phyloP scores from a whole-genome alignment of 2,113 vertebrate species.

The Pongo pygmaeus region DNA sequence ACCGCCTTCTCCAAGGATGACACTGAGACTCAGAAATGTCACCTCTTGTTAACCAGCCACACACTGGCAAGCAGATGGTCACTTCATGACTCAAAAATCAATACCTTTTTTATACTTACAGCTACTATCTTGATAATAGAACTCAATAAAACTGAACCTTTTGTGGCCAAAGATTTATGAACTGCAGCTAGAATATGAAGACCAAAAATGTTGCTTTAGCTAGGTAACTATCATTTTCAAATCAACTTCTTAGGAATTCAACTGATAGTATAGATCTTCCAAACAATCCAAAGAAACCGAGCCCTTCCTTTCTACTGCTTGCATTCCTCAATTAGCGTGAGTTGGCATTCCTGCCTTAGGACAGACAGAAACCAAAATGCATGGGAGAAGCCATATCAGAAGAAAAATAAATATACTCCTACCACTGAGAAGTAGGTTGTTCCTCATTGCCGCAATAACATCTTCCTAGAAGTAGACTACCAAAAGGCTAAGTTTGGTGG shows the following conservation, averaged over 20 bases:
- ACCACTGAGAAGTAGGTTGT: neutral
- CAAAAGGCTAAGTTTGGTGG: neutral
- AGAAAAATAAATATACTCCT: neutral
- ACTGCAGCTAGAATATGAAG: neutral
- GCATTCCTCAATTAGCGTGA: accelerated
- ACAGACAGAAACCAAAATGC: too few relatives aligned
- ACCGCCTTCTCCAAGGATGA: neutral
- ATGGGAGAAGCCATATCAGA: neutral
- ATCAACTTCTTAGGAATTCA: neutral
- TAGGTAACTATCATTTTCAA: neutral
- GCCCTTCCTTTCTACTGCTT: too few relatives aligned
- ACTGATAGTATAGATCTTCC: neutral
- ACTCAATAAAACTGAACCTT: neutral
- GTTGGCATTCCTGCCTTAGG: neutral
- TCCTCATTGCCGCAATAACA: accelerated
- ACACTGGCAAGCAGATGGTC: neutral
- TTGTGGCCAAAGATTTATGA: neutral
- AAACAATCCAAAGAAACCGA: neutral
- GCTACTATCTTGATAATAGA: neutral
- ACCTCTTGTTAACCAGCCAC: neutral
- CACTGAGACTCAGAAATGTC: neutral
- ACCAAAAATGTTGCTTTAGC: neutral
- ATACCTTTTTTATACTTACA: neutral
- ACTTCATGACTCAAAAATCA: neutral
- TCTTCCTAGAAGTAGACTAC: neutral